Evolutionary conservation across 2,797 vertebrate species (phyloP).

Genomic region (Lacerta agilis): DNA sequence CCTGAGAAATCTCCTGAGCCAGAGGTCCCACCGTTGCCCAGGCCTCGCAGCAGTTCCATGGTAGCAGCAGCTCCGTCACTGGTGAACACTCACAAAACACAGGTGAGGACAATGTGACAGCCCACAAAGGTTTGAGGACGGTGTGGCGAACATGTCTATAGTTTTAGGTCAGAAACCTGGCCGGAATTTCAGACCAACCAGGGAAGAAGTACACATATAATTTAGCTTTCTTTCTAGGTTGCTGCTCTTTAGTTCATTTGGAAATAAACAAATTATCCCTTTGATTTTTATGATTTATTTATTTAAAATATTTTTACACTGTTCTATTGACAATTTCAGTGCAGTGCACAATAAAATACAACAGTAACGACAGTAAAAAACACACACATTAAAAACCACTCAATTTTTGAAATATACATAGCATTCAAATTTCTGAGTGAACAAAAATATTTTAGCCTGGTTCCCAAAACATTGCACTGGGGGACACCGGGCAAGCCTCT

Average conservation of each 20-base stretch:
- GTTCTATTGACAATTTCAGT: neutral
- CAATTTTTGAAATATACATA: neutral
- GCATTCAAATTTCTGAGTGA: neutral
- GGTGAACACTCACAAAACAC: conserved; percentile 98
- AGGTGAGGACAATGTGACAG: conserved; percentile 77
- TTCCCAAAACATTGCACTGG: neutral
- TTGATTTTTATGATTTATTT: neutral
- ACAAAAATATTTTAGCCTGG: neutral
- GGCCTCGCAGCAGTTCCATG: conserved; percentile 97
- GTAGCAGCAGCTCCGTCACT: conserved; percentile 94
- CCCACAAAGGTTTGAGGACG: fast-evolving
- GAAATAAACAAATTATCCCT: neutral
- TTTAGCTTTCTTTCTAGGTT: neutral
- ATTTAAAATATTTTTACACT: neutral
- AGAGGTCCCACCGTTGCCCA: conserved; percentile 84
- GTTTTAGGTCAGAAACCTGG: neutral
- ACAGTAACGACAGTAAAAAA: no score
- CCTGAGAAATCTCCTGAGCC: conserved; percentile 88
- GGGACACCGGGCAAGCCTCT: neutral
- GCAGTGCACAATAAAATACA: neutral
- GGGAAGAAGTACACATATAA: neutral
- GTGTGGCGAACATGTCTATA: neutral
- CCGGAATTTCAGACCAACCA: neutral
- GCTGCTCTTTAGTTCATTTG: neutral
- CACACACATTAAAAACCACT: neutral